Percentiles rank a stretch among this genome's conserved stretches.
phyloP scores from a whole-genome alignment of 2,797 vertebrate genomes.

The Adrianichthys oophorus region DNA sequence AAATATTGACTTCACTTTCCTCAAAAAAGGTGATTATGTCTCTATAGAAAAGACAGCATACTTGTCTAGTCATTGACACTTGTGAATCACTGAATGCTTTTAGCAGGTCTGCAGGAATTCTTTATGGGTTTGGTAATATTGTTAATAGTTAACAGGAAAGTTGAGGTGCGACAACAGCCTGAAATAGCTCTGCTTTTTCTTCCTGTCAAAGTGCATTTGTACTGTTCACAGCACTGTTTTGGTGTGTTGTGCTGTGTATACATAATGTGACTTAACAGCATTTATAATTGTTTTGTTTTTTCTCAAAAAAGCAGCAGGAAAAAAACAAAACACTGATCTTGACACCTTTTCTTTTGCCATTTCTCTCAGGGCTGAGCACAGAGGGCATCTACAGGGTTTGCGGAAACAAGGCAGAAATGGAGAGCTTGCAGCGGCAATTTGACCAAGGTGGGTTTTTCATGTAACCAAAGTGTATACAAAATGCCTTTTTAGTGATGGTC shows the following conservation, averaged over 20 bases:
- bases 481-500: conserved; percentile 15
- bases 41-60: no score
- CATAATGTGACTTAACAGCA: conserved; percentile 7
- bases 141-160: conserved; percentile 41
- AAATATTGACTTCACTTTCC: no score
- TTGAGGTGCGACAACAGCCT: conserved; percentile 18
- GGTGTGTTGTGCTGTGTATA: conserved; percentile 2
- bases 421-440: conserved; percentile 92
- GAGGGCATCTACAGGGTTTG: conserved; percentile 96
- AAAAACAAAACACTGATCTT: conserved; percentile 9
- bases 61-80: conserved; percentile 4
- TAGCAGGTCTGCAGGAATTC: conserved; percentile 36
- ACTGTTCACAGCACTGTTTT: background rate
- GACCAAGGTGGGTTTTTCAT: conserved; percentile 84
- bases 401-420: conserved; percentile 96
- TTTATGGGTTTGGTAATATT: conserved; percentile 61
- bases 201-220: conserved; percentile 8
- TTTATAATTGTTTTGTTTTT: conserved; percentile 1
- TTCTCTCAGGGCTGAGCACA: conserved; percentile 83
- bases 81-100: conserved; percentile 19
- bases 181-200: conserved; percentile 12
- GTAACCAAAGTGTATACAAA: conserved; percentile 3
- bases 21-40: no score
- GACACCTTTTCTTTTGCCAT: conserved; percentile 4
- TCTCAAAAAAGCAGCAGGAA: no score